Percentiles rank a stretch among this genome's conserved stretches.
phyloP scores from a whole-genome alignment of 1,140 invertebrate species.

The Papilio polytes region DNA sequence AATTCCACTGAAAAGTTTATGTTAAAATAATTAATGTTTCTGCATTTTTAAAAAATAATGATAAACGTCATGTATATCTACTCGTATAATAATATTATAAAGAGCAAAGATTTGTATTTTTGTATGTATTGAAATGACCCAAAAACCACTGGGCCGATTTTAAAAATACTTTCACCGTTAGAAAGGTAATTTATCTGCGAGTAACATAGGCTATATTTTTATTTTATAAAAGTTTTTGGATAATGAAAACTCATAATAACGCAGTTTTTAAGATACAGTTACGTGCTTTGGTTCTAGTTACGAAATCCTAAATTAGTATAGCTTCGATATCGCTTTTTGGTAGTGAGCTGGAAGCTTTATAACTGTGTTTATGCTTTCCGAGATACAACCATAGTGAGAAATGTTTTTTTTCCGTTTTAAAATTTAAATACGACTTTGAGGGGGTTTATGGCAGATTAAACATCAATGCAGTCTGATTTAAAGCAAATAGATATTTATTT shows the following conservation, averaged over 20 bases:
- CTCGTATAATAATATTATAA: too few relatives aligned
- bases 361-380: not conserved
- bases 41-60: not conserved
- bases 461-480: not conserved
- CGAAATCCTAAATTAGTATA: not conserved
- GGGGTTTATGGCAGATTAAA: not conserved
- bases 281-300: not conserved
- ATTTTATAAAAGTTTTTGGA: not conserved
- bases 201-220: too few relatives aligned
- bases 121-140: too few relatives aligned
- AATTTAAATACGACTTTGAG: conserved; percentile 34
- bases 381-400: conserved; percentile 22
- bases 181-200: too few relatives aligned
- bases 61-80: not conserved
- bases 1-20: too few relatives aligned
- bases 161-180: too few relatives aligned
- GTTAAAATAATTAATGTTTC: too few relatives aligned
- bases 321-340: not conserved
- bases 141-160: too few relatives aligned
- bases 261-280: not conserved
- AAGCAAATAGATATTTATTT: not conserved
- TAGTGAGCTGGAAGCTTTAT: not conserved
- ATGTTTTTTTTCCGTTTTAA: conserved; percentile 11
- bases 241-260: not conserved
- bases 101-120: too few relatives aligned